A percentile compares a stretch with the other conserved stretches of the same genome.
Conservation (phyloP, 2,888 invertebrate species). For the Ligdia adustata region DNA sequence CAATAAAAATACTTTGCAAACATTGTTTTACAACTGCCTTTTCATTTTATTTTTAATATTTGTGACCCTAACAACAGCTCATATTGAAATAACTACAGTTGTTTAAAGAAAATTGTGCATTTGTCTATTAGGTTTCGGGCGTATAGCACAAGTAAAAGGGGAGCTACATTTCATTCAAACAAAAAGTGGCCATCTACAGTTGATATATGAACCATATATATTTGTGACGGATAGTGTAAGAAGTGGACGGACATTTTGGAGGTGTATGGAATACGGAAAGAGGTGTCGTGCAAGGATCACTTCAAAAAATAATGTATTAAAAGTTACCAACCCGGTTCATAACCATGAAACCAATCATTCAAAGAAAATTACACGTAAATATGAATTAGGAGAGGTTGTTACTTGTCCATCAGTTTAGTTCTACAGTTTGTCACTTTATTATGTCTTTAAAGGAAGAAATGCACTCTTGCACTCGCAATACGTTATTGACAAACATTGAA, state of each 20-base stretch:
- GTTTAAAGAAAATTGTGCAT: not conserved
- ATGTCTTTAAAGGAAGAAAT: no score
- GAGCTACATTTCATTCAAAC: slow-evolving; percentile 79
- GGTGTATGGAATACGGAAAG: slow-evolving; percentile 79
- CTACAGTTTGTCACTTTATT: no score
- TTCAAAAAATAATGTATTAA: slow-evolving; percentile 73
- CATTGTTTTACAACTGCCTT: no score
- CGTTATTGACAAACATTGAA: no score
- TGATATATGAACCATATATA: slow-evolving; percentile 77
- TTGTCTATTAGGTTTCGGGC: slow-evolving; percentile 10
- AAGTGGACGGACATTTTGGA: slow-evolving; percentile 79
- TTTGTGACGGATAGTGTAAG: slow-evolving; percentile 80
- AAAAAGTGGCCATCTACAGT: slow-evolving; percentile 76
- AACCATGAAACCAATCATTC: slow-evolving; percentile 73
- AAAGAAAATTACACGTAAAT: slow-evolving; percentile 71
- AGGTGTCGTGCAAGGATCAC: slow-evolving; percentile 79
- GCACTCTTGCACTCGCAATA: no score
- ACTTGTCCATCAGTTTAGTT: slow-evolving; percentile 69
- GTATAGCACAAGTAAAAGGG: slow-evolving; percentile 48
- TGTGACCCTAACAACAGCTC: no score
- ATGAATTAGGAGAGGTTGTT: slow-evolving; percentile 75
- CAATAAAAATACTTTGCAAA: no score
- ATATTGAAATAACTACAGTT: no score
- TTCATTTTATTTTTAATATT: no score
- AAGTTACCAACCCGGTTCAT: slow-evolving; percentile 75